Base-by-base conservation (phyloP, 2,888 invertebrate species). In the Agonopterix alstromeriana region DNA sequence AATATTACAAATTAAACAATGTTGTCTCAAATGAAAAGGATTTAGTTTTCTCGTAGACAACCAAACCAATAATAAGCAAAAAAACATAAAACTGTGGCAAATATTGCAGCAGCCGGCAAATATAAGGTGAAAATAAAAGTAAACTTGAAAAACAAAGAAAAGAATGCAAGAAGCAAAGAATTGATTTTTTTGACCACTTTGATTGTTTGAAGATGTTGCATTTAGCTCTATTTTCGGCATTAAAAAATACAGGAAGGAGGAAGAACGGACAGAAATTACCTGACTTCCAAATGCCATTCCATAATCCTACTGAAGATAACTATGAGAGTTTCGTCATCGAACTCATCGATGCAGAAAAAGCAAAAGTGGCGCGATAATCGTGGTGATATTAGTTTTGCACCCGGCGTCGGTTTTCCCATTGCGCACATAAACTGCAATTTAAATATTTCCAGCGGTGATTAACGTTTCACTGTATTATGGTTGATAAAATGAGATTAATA, bases 231-330 rank as follows among this genome's bases (percentile, higher is more conserved):
- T 27, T 5, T 27, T 27, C 27, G 27, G 7, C 5, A 27, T 27
- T 27, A 27, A 27, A 27, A 17, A 27, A 27, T 1, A 27, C 17
- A 17, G 7, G 5, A 27, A 27, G 27, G 27, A 27, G 27, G 27
- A 27, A 1, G 1, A 3, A 27, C 5, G 17, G 27, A 27, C 27
- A 27, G 2, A 27, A 27, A 27, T 27, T 5, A 27, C 27, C 27
- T 94, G n/a, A 96, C 95, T 67, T 97, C 97, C 65, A 98, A 92
- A 90, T 98, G 98, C 98, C 98, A 98, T 35, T 96, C 87, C 83
- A 98, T 93, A 55, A 98, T 98, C 74, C 94, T 93, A 50, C 94
- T 94, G 68, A 97, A 98, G 54, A 98, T 98, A 10, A 94, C 92
- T 11, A 90, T 91, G 84, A 98, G 91, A 1, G 95, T 95, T 0